Evolutionary conservation across 2,113 vertebrate species (phyloP).

Genomic region (Trochalopteron elliotii): DNA sequence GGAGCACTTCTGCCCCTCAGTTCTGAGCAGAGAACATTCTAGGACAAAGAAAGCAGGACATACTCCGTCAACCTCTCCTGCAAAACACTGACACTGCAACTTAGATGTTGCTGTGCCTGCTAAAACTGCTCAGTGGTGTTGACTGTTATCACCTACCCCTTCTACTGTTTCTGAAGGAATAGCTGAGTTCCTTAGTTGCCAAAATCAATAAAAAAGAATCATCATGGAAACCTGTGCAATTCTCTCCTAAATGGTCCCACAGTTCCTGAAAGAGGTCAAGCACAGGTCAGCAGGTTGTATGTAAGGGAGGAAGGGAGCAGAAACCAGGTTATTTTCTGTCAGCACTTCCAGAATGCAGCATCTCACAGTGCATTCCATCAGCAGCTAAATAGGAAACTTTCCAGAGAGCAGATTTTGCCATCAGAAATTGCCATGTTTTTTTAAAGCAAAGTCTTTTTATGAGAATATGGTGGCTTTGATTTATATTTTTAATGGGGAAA

Average conservation of each 20-base stretch:
- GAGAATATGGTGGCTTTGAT: not conserved
- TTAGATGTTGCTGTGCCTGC: not conserved
- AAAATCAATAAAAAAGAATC: not conserved
- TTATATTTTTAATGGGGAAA: not conserved
- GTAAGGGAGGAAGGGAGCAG: not conserved
- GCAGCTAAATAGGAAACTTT: not conserved
- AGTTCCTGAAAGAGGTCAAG: not conserved
- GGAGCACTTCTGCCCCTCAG: not conserved
- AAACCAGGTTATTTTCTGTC: not conserved
- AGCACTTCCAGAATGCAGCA: not conserved
- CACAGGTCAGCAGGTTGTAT: not conserved
- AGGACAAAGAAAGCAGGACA: not conserved
- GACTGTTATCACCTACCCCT: not conserved
- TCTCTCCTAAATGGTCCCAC: not conserved
- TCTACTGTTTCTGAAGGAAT: not conserved
- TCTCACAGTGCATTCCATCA: not conserved
- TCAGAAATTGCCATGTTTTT: not conserved
- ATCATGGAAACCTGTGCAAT: not conserved
- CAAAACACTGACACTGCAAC: not conserved
- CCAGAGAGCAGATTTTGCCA: not conserved
- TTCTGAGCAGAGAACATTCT: not conserved
- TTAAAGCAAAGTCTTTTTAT: not conserved
- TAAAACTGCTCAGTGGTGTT: not conserved
- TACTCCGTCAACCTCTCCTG: not conserved
- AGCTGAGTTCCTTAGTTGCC: not conserved